Base-by-base conservation (phyloP, 1,140 invertebrate species). In the Amyelois transitella region DNA sequence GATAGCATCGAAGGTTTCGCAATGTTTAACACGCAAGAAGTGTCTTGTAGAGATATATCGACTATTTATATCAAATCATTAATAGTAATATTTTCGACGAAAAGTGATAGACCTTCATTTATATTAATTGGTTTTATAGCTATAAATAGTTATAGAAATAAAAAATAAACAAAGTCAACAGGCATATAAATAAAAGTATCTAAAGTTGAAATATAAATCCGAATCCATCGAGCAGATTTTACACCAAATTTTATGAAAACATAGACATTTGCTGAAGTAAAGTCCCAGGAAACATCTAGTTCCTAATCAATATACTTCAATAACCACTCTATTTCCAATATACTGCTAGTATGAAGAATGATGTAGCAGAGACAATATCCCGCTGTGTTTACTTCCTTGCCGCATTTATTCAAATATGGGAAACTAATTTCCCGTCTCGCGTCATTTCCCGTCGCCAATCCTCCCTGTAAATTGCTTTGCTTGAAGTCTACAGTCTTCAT, bases 361-460 rank as follows among this genome's bases (percentile, higher is more conserved):
- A 47, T 10, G 18, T 51, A 49, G 50, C 47, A 54, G 18, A 64
- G 70, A 77, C 75, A 87, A 85, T 85, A 87, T 87, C 80, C 81
- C 77, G 73, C 60, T 64, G 61, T 86, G 81, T 86, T 86, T 84
- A 81, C 78, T 85, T 85, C 81, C 84, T 71, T 61, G 63, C 28
- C 55, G 43, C 75, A 73, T 81, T 85, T 83, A 75, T 85, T 82
- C 81, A 77, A 79, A 81, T 85, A 80, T 81, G 60, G 77, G 77
- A 82, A 78, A 78, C 69, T 77, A 72, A 87, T 87, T 82, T 84
- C 84, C 81, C 68, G 64, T 84, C 84, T 77, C 68, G 62, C 60
- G 66, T 72, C 62, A 84, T 85, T 82, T 86, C 81, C 75, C 71
- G 58, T 56, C 45, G 45, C 45, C 18, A 48, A 7, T 18, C 20